Percentiles rank a stretch among this genome's conserved stretches.
phyloP scores from a whole-genome alignment of 2,797 vertebrate species.

The Danio kyathit region DNA sequence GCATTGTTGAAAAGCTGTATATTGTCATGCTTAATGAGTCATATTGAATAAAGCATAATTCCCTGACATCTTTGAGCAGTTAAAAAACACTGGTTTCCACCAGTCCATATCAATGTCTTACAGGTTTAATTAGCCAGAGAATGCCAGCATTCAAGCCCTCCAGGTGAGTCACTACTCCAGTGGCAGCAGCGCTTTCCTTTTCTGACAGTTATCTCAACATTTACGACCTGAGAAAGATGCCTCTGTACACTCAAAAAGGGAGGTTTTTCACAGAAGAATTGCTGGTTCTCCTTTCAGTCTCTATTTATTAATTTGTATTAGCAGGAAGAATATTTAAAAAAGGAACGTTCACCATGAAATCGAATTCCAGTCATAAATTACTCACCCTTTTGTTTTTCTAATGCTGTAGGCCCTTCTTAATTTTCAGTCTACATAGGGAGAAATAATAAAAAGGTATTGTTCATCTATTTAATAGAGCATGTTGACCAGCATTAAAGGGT shows the following conservation, averaged over 20 bases:
- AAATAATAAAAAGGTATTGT: too few species aligned
- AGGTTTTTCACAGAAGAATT: too few species aligned
- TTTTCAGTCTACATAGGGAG: too few species aligned
- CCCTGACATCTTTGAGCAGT: conserved; percentile 7
- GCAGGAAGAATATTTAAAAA: too few species aligned
- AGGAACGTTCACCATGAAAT: too few species aligned
- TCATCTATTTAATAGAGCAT: too few species aligned
- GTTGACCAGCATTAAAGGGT: too few species aligned
- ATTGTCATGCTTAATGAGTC: conserved; percentile 41
- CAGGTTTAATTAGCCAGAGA: conserved; percentile 23
- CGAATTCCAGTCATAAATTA: too few species aligned
- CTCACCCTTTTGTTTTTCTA: too few species aligned
- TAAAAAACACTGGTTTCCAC: conserved; percentile 32
- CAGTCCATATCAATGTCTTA: conserved; percentile 14
- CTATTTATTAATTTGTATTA: too few species aligned
- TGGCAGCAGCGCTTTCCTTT: conserved; percentile 13
- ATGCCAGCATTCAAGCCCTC: conserved; percentile 30
- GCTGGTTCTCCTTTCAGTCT: too few species aligned
- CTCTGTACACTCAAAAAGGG: neutral
- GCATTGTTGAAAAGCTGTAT: conserved; percentile 13
- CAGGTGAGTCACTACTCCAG: conserved; percentile 19
- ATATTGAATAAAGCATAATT: conserved; percentile 19
- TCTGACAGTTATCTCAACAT: conserved; percentile 1
- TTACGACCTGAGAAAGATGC: neutral
- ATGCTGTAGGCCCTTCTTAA: too few species aligned